Percentiles rank a stretch among this genome's conserved stretches.
phyloP scores from a whole-genome alignment of 2,888 invertebrate species.

The Sesamia inferens region DNA sequence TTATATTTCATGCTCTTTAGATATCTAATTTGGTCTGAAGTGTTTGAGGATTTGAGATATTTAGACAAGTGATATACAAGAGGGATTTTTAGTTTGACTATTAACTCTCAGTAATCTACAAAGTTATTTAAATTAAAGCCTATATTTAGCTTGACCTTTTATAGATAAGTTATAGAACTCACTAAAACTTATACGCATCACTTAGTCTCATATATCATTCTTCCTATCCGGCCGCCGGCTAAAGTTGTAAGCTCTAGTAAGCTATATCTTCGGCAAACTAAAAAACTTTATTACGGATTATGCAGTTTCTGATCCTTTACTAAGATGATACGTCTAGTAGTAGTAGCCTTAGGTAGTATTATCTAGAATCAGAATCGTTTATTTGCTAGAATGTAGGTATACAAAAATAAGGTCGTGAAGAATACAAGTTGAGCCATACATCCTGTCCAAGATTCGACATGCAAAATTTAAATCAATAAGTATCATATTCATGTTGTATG shows the following conservation, averaged over 20 bases:
- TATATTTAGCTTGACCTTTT: neutral
- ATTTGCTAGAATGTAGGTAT: too few relatives aligned
- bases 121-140: neutral
- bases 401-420: too few relatives aligned
- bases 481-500: too few relatives aligned
- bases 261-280: conserved; percentile 46
- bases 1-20: neutral
- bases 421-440: too few relatives aligned
- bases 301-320: conserved; percentile 19
- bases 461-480: too few relatives aligned
- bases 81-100: neutral
- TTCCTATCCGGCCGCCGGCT: neutral
- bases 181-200: neutral
- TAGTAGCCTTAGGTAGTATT: neutral
- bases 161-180: too few relatives aligned
- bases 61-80: neutral
- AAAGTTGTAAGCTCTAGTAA: conserved; percentile 48
- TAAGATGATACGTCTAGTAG: conserved; percentile 16
- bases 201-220: conserved; percentile 8
- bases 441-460: too few relatives aligned
- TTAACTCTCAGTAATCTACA: too few relatives aligned
- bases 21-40: neutral
- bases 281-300: conserved; percentile 47
- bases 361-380: too few relatives aligned
- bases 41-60: neutral